These are phyloP conservation scores for Caenorhabditis sp. DNA, from an alignment of 2,888 invertebrate genomes.

Conservation along the genomic window DNA sequence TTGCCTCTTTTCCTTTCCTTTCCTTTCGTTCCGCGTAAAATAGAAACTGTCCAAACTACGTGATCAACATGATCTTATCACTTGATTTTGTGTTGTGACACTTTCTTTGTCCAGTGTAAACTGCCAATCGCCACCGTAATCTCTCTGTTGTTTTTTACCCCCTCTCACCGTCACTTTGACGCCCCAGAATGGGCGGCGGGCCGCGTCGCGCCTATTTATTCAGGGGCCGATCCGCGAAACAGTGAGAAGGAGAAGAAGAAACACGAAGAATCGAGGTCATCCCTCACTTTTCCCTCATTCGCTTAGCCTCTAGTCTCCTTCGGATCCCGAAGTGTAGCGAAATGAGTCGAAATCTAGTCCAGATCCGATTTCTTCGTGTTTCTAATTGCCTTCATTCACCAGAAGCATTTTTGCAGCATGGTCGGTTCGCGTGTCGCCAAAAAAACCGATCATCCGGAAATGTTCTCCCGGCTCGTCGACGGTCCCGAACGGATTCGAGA, in stretches of 20 bases:
- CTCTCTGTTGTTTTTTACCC: background rate
- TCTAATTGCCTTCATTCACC: too few relatives aligned
- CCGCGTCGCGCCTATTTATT: background rate
- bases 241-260: background rate
- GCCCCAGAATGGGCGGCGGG: background rate
- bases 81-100: background rate
- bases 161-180: background rate
- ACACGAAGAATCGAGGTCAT: conserved; percentile 35
- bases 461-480: conserved; percentile 64
- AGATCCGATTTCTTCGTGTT: background rate
- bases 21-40: too few relatives aligned
- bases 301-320: background rate
- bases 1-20: too few relatives aligned
- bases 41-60: conserved; percentile 43
- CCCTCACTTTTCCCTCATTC: conserved; percentile 34
- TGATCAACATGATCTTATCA: conserved; percentile 13
- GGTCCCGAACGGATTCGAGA: conserved; percentile 71
- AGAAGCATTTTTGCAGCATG: too few relatives aligned
- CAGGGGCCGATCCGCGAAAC: background rate
- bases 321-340: background rate
- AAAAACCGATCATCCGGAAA: conserved; percentile 54
- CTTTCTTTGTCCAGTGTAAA: conserved; percentile 15
- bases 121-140: conserved; percentile 13
- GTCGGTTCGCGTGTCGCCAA: too few relatives aligned
- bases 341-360: background rate